phyloP scores from a whole-genome alignment of 2,888 invertebrate species.

The Chouioia cunea region DNA sequence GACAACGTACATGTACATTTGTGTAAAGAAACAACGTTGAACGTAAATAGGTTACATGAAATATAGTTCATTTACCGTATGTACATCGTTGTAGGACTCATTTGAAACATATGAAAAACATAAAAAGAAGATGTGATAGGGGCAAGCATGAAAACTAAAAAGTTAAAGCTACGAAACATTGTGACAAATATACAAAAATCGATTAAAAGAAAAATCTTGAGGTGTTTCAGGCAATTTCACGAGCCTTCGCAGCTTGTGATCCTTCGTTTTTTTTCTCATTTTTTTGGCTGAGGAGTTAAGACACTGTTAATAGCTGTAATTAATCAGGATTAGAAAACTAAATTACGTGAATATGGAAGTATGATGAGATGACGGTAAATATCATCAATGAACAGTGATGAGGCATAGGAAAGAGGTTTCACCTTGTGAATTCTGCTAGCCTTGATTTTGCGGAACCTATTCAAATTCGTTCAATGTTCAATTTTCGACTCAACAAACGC shows the following conservation, averaged over 20 bases:
- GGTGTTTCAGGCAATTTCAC: conserved; percentile 11
- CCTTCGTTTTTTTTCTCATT: conserved; percentile 27
- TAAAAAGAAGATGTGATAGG: neutral
- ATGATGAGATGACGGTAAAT: conserved; percentile 2
- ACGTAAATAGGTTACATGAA: conserved; percentile 14
- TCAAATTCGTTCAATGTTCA: too few species aligned
- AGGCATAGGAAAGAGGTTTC: conserved; percentile 1
- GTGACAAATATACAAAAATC: too few species aligned
- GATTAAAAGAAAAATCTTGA: conserved; percentile 5
- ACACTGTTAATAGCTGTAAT: conserved; percentile 45
- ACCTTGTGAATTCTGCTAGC: conserved; percentile 12
- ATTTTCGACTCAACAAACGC: too few species aligned
- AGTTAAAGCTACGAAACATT: too few species aligned
- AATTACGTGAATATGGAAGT: conserved; percentile 8
- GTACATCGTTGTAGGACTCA: conserved; percentile 6
- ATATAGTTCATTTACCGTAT: conserved; percentile 22
- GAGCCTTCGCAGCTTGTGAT: conserved; percentile 32
- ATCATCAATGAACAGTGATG: conserved; percentile 30
- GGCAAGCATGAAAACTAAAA: too few species aligned
- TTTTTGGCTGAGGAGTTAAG: conserved; percentile 23
- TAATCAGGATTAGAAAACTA: conserved; percentile 39
- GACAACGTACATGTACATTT: conserved; percentile 40
- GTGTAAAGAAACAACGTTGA: conserved; percentile 27
- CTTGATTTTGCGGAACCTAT: conserved; percentile 10
- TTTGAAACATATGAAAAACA: conserved; percentile 17